Percentiles rank a stretch among this genome's conserved stretches.
These are phyloP conservation scores for Marronus borbonicus DNA, from an alignment of 2,888 invertebrate species.

Conservation along the genomic window DNA sequence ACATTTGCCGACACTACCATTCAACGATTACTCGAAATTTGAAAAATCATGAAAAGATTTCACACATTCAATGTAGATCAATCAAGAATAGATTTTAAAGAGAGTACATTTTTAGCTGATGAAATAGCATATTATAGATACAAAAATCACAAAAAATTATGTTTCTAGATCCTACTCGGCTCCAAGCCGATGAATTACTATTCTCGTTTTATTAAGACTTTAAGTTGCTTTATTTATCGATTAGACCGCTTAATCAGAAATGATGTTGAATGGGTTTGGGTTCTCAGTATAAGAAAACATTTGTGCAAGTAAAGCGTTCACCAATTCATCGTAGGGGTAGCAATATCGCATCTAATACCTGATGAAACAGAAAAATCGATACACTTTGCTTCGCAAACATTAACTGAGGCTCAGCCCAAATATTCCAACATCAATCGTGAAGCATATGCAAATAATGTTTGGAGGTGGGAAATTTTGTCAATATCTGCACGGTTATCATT, in stretches of 20 bases:
- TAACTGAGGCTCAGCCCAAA: not conserved
- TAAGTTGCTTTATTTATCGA: not conserved
- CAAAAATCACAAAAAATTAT: not conserved
- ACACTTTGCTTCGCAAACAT: not conserved
- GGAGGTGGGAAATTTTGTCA: not conserved
- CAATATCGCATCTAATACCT: not conserved
- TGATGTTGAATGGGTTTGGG: slow-evolving; percentile 1
- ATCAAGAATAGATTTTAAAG: not conserved
- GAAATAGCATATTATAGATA: not conserved
- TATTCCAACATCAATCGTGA: not conserved
- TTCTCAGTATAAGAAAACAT: too few species aligned
- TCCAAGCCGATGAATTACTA: not conserved
- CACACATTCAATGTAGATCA: not conserved
- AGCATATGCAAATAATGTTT: not conserved
- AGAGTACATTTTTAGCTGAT: not conserved
- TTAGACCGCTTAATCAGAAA: not conserved
- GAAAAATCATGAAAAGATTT: not conserved
- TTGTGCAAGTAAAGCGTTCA: not conserved
- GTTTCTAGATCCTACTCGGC: not conserved
- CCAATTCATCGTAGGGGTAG: not conserved
- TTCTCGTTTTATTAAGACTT: not conserved
- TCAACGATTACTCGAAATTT: not conserved
- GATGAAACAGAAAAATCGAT: not conserved
- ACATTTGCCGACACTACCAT: too few species aligned
- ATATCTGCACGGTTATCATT: slow-evolving; percentile 7